These are phyloP conservation scores for Agapornis canus DNA, from an alignment of 2,797 vertebrate species.

Conservation along the genomic window DNA sequence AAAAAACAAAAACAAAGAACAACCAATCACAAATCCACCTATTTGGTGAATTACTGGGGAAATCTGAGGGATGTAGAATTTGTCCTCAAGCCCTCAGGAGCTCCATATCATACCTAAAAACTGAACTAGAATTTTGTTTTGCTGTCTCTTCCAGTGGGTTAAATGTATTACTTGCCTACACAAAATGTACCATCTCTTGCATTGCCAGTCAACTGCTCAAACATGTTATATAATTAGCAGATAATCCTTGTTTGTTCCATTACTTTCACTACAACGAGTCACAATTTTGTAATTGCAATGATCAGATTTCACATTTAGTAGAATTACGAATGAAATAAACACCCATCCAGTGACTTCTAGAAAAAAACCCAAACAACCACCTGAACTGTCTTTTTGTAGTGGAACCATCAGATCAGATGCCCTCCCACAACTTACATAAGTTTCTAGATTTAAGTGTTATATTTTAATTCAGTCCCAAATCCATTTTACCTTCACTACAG, in stretches of 20 bases:
- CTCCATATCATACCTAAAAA: background rate
- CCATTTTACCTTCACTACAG: background rate
- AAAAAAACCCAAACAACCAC: background rate
- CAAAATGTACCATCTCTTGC: background rate
- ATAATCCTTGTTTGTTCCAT: background rate
- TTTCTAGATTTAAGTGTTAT: background rate
- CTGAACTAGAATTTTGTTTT: background rate
- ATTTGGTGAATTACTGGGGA: background rate
- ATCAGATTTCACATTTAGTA: conserved; percentile 32
- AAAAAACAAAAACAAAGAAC: background rate
- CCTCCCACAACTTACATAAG: background rate
- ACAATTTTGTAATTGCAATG: background rate
- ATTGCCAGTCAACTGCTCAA: background rate
- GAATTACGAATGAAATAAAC: conserved; percentile 30
- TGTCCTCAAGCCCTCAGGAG: background rate
- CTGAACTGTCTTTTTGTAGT: background rate
- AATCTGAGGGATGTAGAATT: background rate
- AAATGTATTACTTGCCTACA: background rate
- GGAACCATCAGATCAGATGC: background rate
- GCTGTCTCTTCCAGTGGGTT: background rate
- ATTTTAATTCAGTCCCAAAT: background rate
- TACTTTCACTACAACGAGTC: conserved; percentile 2
- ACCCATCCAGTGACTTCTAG: background rate
- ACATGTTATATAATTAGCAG: background rate
- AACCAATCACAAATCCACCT: background rate